phyloP scores from a whole-genome alignment of 2,888 invertebrate genomes.

The Hypselothyrea guttata region DNA sequence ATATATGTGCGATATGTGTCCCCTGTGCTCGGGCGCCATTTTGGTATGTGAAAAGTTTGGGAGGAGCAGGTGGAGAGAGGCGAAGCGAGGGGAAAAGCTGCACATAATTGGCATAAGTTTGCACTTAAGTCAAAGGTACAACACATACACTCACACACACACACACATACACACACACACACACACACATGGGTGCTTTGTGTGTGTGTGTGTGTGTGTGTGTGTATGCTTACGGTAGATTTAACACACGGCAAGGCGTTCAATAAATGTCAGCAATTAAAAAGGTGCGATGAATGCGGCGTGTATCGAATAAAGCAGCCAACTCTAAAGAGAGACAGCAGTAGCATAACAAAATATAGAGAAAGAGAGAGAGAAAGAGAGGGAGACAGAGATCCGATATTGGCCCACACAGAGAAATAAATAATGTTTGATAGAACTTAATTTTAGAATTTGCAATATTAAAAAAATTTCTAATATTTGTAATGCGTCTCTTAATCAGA shows the following conservation, averaged over 20 bases:
- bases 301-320: conserved; percentile 47
- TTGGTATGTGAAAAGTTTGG: conserved; percentile 20
- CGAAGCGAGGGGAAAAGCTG: conserved; percentile 44
- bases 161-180: conserved; percentile 11
- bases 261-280: conserved; percentile 74
- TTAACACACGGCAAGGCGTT: conserved; percentile 58
- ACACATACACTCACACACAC: background rate
- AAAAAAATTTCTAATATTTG: too few species aligned
- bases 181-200: background rate
- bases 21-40: too few species aligned
- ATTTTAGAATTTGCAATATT: too few species aligned
- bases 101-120: conserved; percentile 71
- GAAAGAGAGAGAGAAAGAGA: background rate
- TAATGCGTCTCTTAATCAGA: too few species aligned
- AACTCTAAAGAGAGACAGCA: conserved; percentile 5
- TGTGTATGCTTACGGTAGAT: conserved; percentile 60
- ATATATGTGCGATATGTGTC: too few species aligned
- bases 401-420: too few species aligned
- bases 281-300: conserved; percentile 62
- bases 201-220: background rate
- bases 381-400: too few species aligned
- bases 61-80: conserved; percentile 1
- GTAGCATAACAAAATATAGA: background rate
- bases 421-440: too few species aligned
- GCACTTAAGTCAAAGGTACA: conserved; percentile 66